Base-by-base conservation (phyloP, 2,797 vertebrate species). In the Brotula barbata region DNA sequence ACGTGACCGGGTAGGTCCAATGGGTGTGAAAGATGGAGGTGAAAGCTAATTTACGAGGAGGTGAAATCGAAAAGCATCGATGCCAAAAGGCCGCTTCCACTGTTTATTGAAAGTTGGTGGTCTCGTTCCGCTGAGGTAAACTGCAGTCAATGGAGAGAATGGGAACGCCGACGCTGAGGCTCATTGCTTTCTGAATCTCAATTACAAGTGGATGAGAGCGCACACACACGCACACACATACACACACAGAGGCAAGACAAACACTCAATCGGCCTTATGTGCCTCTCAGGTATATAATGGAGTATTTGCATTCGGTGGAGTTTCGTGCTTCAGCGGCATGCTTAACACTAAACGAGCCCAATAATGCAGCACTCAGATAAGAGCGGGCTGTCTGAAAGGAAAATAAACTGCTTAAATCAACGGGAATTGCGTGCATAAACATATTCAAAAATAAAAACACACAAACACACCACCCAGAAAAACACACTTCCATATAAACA, bases 121-220 rank as follows among this genome's bases (percentile, higher is more conserved):
- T 44, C 28, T 15, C 7, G 6, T 65, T 64, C 41, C 40, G 12
- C 57, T 2, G 21, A 58, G 48, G 39, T 28, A 39, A 53, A 50
- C 17, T 50, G 49, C 63, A 54, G 44, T 17, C 17, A 34, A 11
- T 21, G 64, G 20, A 19, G 52, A 59, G 66, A 67, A 58, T 10
- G 41, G 19, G 37, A 40, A 79, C 49, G 39, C 34, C 6, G 79
- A 23, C 17, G 22, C 1, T 66, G 51, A 57, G 58, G 73, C 75
- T 75, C 74, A 64, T 1, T 61, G 61, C 9, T 14, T 50, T 57
- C 67, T 59, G 3, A 69, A 71, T 84, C 86, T 78, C 73, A 80
- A 76, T 85, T 84, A 80, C 72, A 63, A 7, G 21, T 25, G 7
- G 36, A 14, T 6, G 15, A 39, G 42, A 22, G 28, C 45, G 10